Base-by-base conservation (phyloP, 2,888 invertebrate genomes). In the Aethes cnicana region DNA sequence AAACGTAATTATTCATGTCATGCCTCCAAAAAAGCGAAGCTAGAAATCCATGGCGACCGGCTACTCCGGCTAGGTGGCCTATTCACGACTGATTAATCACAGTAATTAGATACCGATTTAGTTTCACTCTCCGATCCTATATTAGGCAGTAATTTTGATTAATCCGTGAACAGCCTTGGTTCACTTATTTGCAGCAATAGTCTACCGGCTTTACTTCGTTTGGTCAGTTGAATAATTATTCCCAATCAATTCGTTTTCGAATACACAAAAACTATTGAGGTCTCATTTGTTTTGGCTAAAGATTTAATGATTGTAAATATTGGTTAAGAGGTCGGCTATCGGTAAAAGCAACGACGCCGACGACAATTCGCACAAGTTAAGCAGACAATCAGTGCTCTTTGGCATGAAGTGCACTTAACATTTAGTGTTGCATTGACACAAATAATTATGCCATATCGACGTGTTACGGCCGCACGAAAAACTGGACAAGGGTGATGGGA, bases 341-440 rank as follows among this genome's bases (percentile, higher is more conserved):
- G 81, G 82, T 83, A 84, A 84, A 75, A 54, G 55, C 54, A 56
- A 58, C 56, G 59, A 61, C 58, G 58, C 47, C 62, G 59, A 58
- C 58, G 66, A 67, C 68, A 69, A 62, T 69, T 66, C 61, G 60
- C 64, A 67, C 61, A 64, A 67, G 59, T 58, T 66, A 57, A 65
- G 72, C 68, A 72, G 72, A 72, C 68, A 64, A 70, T 66, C 46
- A 60, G 61, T 63, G 57, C 57, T 60, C 60, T 68, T 77, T 72
- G 76, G 74, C 73, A 79, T 81, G 80, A 82, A 80, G 80, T 78
- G 64, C 69, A 81, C 74, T 74, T 80, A 59, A 77, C 83, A 77
- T 80, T 84, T 84, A 86, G 84, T 82, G 79, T 81, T 81, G 74
- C 79, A 80, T 79, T 84, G 86, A 84, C 87, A 88, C 82, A 82